Conservation (phyloP, 2,113 vertebrate species). For the Laticauda laticaudata region DNA sequence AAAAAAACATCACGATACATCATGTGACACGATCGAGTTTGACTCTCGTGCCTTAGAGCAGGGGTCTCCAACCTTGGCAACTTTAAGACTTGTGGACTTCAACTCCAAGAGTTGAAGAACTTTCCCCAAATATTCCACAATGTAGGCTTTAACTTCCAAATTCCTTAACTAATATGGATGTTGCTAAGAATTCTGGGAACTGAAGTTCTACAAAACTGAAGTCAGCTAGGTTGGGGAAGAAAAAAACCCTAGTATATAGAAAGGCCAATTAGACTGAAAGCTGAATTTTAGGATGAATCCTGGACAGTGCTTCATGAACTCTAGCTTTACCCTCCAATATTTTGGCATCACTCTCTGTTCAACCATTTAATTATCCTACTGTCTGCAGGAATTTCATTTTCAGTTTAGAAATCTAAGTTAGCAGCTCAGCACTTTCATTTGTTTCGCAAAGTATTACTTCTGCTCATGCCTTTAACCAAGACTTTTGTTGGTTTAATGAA, state of each 20-base stretch:
- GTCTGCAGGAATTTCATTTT: background rate
- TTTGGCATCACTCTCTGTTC: background rate
- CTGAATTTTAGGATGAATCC: background rate
- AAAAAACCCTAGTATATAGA: background rate
- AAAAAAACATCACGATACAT: too few relatives aligned
- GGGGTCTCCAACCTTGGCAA: too few relatives aligned
- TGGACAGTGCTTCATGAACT: background rate
- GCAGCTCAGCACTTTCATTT: background rate
- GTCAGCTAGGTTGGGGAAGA: background rate
- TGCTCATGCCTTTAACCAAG: background rate
- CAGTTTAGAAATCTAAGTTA: background rate
- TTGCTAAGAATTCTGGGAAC: background rate
- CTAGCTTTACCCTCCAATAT: background rate
- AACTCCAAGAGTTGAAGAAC: background rate
- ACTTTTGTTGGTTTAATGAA: background rate
- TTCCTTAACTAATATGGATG: background rate
- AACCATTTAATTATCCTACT: background rate
- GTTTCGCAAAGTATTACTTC: background rate
- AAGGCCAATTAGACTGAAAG: background rate
- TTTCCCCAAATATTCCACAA: background rate
- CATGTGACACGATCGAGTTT: too few relatives aligned
- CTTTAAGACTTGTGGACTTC: too few relatives aligned
- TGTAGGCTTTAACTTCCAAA: background rate
- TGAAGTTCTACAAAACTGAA: background rate
- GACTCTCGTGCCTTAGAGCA: too few relatives aligned